These are phyloP conservation scores for Colinus virginianus DNA, from an alignment of 2,113 vertebrate genomes.

Conservation along the genomic window DNA sequence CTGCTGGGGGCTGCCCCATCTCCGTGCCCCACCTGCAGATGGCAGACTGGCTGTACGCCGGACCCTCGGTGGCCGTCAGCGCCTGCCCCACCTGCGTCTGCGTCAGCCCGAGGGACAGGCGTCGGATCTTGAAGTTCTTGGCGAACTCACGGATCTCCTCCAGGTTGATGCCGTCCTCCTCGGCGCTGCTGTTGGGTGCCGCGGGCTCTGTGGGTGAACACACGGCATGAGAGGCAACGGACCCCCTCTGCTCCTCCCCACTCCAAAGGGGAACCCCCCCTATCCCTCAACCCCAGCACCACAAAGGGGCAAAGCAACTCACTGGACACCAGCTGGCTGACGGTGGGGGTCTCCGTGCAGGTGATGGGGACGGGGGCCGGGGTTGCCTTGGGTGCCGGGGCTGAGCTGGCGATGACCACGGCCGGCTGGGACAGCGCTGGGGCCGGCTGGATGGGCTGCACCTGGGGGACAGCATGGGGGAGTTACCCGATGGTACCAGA, in stretches of 20 bases:
- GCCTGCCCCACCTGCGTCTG: constrained; percentile 98
- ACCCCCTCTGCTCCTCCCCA: fast-evolving
- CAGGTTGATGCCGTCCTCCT: constrained; percentile 94
- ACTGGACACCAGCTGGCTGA: constrained; percentile 95
- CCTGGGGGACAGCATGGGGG: constrained; percentile 44
- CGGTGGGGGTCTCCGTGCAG: constrained; percentile 90
- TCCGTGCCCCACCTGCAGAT: constrained; percentile 88
- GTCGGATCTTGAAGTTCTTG: constrained; percentile 97
- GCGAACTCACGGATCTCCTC: constrained; percentile 97
- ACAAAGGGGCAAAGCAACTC: constrained; percentile 57
- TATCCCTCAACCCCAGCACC: no score
- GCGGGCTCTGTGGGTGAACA: constrained; percentile 80
- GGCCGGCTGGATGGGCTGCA: constrained; percentile 81
- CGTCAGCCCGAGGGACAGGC: constrained; percentile 92
- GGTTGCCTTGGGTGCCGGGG: constrained; percentile 72
- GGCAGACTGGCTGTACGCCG: constrained; percentile 96
- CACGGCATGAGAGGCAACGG: fast-evolving
- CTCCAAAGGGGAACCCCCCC: neutral
- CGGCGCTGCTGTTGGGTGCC: constrained; percentile 68
- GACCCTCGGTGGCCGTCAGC: constrained; percentile 93
- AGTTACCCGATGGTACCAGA: neutral
- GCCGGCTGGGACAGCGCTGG: constrained; percentile 81
- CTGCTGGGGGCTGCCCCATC: neutral
- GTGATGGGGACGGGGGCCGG: constrained; percentile 81
- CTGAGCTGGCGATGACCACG: constrained; percentile 85